Base-by-base conservation (phyloP, 2,113 vertebrate genomes). In the Perccottus glenii region DNA sequence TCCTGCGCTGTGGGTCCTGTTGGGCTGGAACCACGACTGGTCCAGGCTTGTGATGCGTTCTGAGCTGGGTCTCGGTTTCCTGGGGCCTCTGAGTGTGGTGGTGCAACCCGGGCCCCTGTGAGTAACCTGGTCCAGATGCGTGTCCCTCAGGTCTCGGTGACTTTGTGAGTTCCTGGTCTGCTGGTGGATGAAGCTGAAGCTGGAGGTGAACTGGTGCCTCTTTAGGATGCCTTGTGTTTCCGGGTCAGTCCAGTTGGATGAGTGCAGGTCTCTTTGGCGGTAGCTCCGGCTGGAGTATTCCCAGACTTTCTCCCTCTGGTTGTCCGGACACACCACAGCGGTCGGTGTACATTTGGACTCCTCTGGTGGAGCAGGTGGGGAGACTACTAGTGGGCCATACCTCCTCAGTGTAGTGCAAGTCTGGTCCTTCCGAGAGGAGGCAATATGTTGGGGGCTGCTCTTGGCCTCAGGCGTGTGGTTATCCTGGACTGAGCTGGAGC, bases 61-160 rank as follows among this genome's bases (percentile, higher is more conserved):
- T 0, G 56, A 74, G 74, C 50, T 82, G 0, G 64, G 60, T 38
- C 78, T 76, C 6, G 68, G 56, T 69, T 74, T 88, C 59, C 73
- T 79, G 5, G 51, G 61, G 43, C 66, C 70, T 51, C 42, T 73
- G 4, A 83, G 74, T 16, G 81, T 62, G 2, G 70, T 36, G 36
- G 53, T 66, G n/a, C 66, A 60, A 62, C 74, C 64, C 15, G 47
- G 44, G 15, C 77, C 75, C 42, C 43, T 81, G 16, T 73, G 75
- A 44, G 86, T 80, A 65, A 86, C 81, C 83, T 90, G 64, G 45
- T 87, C 83, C 72, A 76, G 83, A 43, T 73, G 69, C 64, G 80
- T 73, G 8, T 84, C 75, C 44, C 70, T 71, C 36, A 73, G 64
- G 75, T 88, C 86, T 64, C 81, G 69, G 50, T 86, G 83, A 56